phyloP scores from a whole-genome alignment of 2,797 vertebrate genomes.

The Odontamblyopus rebecca region DNA sequence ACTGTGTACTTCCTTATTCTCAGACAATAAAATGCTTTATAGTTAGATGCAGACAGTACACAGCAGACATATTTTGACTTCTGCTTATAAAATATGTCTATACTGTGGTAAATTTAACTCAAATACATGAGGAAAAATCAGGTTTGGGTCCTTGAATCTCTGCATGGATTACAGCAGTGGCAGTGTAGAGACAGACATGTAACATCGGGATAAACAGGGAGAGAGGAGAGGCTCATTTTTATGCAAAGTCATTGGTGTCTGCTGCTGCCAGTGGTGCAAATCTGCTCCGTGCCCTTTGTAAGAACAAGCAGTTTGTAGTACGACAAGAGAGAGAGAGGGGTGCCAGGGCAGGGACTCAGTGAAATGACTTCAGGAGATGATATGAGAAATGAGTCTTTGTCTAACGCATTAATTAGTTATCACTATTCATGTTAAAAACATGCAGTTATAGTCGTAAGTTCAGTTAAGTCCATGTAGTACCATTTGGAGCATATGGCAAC shows the following conservation, averaged over 20 bases:
- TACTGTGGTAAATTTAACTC: too few relatives aligned
- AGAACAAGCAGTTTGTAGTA: constrained; percentile 6
- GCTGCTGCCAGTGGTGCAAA: constrained; percentile 7
- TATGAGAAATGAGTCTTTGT: background rate
- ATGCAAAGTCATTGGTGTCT: constrained; percentile 9
- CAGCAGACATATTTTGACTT: too few relatives aligned
- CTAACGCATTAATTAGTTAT: background rate
- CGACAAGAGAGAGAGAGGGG: constrained; percentile 1
- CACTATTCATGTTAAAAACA: background rate
- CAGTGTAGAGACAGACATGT: constrained; percentile 37
- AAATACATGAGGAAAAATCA: background rate
- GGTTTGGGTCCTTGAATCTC: constrained; percentile 27
- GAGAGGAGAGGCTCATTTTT: constrained; percentile 17
- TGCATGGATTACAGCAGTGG: constrained; percentile 29
- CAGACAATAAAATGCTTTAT: too few relatives aligned
- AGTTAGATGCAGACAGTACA: too few relatives aligned
- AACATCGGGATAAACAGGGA: constrained; percentile 30
- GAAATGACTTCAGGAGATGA: background rate
- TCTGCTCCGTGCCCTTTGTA: background rate
- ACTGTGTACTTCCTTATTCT: too few relatives aligned
- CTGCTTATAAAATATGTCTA: too few relatives aligned
- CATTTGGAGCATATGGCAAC: too few relatives aligned
- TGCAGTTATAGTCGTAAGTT: background rate
- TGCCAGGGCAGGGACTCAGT: background rate
- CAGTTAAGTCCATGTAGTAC: background rate